phyloP scores from a whole-genome alignment of 1,140 invertebrate species.

The Oncopeltus fasciatus region DNA sequence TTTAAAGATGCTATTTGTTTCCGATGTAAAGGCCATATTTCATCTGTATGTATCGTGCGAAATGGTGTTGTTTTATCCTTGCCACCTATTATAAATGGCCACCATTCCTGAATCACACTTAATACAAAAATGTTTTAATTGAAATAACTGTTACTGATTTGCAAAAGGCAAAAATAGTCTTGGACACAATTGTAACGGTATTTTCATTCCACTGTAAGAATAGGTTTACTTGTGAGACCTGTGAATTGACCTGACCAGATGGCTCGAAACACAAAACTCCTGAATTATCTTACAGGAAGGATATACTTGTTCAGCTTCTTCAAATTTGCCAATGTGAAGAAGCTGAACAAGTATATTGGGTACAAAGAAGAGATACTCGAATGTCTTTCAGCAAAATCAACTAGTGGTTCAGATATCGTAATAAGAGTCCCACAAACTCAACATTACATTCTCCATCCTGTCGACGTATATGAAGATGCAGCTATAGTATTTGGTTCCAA shows the following conservation, averaged over 20 bases:
- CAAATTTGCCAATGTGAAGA: constrained; percentile 42
- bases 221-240: constrained; percentile 65
- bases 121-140: constrained; percentile 96
- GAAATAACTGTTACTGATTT: constrained; percentile 94
- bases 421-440: constrained; percentile 71
- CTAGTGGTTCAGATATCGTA: constrained; percentile 37
- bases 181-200: constrained; percentile 90
- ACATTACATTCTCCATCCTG: constrained; percentile 89
- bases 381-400: constrained; percentile 59
- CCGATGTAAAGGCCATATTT: no score
- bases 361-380: constrained; percentile 57
- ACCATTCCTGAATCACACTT: constrained; percentile 89
- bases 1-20: no score
- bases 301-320: constrained; percentile 48
- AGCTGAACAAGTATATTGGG: constrained; percentile 72
- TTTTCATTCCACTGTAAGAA: constrained; percentile 82
- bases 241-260: constrained; percentile 65
- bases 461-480: constrained; percentile 95
- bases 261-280: constrained; percentile 50
- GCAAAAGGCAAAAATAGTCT: constrained; percentile 77
- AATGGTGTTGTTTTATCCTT: constrained; percentile 84
- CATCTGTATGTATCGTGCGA: no score
- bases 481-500: constrained; percentile 95
- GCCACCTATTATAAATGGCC: constrained; percentile 95
- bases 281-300: constrained; percentile 59